Percentiles rank a stretch among this genome's conserved stretches.
phyloP scores from a whole-genome alignment of 2,797 vertebrate species.

The Enteromius anoplus region DNA sequence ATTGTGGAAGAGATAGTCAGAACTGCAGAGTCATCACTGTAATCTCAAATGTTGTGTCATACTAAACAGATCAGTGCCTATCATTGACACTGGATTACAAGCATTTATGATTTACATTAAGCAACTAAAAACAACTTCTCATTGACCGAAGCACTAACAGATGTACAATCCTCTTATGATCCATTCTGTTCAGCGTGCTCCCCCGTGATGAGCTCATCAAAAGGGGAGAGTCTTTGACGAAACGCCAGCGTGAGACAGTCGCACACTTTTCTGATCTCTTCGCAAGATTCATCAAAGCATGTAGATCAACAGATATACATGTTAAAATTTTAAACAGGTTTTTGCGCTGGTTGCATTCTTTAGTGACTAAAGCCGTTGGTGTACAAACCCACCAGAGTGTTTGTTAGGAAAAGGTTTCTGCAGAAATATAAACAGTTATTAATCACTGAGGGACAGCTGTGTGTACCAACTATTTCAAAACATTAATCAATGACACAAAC shows the following conservation, averaged over 20 bases:
- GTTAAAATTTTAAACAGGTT: background rate
- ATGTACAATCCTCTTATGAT: constrained; percentile 21
- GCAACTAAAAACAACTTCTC: background rate
- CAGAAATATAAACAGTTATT: background rate
- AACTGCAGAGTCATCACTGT: constrained; percentile 5
- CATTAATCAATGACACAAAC: constrained; percentile 20
- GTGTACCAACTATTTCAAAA: constrained; percentile 10
- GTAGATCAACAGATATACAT: background rate
- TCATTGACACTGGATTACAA: background rate
- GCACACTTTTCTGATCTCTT: background rate
- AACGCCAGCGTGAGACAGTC: background rate
- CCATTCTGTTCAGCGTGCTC: background rate
- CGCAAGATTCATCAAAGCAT: constrained; percentile 13
- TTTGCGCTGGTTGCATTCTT: constrained; percentile 7
- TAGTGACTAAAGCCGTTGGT: background rate
- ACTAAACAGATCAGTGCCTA: background rate
- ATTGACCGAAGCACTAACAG: background rate
- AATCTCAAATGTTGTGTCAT: background rate
- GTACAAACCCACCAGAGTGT: background rate
- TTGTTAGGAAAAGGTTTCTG: constrained; percentile 15
- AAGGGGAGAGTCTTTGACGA: constrained; percentile 27
- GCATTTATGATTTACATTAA: constrained; percentile 6
- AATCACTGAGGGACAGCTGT: constrained; percentile 17
- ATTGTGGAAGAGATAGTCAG: background rate
- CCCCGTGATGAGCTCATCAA: constrained; percentile 10